phyloP scores from a whole-genome alignment of 2,888 invertebrate species.

The Elegia similella region DNA sequence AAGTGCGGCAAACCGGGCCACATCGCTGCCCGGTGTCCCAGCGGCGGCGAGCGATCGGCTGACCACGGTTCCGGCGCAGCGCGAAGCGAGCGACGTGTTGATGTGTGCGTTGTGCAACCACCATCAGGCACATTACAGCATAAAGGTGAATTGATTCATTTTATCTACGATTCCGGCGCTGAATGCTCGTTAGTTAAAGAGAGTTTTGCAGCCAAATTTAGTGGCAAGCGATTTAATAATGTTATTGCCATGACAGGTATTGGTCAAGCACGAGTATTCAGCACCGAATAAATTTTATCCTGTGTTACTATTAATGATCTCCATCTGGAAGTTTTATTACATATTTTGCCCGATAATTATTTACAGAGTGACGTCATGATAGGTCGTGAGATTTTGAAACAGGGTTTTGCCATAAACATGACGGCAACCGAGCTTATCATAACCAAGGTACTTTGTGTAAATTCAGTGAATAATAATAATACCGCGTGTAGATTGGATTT shows the following conservation, averaged over 20 bases:
- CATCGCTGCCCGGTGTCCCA: background rate
- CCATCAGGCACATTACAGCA: background rate
- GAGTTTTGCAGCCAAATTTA: background rate
- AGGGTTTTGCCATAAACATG: background rate
- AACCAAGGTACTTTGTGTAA: background rate
- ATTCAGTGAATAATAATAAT: background rate
- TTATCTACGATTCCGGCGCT: background rate
- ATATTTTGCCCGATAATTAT: background rate
- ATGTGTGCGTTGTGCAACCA: background rate
- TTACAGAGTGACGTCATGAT: background rate
- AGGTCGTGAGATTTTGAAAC: background rate
- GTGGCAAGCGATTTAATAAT: background rate
- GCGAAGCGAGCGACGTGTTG: background rate
- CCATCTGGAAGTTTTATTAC: background rate
- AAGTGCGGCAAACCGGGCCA: background rate
- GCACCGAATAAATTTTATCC: background rate
- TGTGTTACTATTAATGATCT: background rate
- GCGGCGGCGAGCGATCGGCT: no score
- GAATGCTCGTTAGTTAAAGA: background rate
- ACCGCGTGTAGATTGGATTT: background rate
- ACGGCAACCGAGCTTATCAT: background rate
- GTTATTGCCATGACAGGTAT: background rate
- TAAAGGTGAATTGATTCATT: background rate
- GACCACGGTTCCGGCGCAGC: background rate
- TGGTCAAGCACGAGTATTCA: background rate